phyloP scores from a whole-genome alignment of 2,797 vertebrate species.

The Aselliscus stoliczkanus region DNA sequence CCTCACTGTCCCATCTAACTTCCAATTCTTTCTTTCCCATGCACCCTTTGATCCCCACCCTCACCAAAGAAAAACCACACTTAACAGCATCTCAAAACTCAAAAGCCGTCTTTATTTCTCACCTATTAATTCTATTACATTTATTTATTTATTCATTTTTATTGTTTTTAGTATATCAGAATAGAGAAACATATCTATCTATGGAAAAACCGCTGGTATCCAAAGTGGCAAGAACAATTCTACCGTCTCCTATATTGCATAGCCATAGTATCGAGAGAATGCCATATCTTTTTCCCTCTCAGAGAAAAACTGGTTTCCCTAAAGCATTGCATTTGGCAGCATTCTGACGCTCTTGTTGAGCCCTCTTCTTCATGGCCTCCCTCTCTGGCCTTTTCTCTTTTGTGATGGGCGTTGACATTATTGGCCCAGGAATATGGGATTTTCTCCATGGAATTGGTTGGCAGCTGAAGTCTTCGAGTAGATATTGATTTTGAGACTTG shows the following conservation, averaged over 20 bases:
- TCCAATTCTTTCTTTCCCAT: background rate
- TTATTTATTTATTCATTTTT: background rate
- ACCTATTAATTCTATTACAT: background rate
- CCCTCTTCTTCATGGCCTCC: constrained; percentile 41
- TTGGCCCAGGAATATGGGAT: background rate
- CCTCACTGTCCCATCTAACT: background rate
- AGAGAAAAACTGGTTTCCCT: constrained; percentile 31
- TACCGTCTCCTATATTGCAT: background rate
- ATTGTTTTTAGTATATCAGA: background rate
- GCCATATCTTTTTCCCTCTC: constrained; percentile 34
- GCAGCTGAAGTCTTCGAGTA: background rate
- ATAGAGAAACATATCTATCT: background rate
- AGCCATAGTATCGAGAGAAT: background rate
- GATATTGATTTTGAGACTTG: background rate
- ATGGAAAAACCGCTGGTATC: background rate
- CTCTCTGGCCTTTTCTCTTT: constrained; percentile 40
- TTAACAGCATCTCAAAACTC: background rate
- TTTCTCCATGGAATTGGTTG: constrained; percentile 36
- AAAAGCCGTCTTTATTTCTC: constrained; percentile 10
- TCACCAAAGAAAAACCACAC: background rate
- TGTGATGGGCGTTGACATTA: constrained; percentile 29
- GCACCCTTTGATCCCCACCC: too few relatives aligned
- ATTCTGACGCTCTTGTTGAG: constrained; percentile 21
- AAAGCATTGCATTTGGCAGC: constrained; percentile 36
- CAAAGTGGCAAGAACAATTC: background rate